Conservation (phyloP, 23 tunicate genomes). For the Trididemnum clinides region DNA sequence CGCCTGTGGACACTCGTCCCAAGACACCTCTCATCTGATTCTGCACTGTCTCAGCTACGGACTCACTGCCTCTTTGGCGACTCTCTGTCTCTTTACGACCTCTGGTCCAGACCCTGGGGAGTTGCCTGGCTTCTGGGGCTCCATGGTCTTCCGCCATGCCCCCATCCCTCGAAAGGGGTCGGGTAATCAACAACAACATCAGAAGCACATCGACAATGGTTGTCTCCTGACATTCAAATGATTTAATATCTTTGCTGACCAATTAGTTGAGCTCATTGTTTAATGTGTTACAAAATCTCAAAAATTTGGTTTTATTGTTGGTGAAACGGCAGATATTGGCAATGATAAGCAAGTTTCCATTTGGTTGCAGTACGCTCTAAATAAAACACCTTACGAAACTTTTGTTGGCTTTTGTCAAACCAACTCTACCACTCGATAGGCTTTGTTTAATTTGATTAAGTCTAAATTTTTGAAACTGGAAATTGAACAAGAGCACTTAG, state of each 20-base stretch:
- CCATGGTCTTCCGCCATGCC: no score
- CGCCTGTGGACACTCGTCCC: no score
- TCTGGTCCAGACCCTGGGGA: no score
- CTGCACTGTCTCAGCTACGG: no score
- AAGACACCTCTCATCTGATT: no score
- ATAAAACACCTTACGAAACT: neutral
- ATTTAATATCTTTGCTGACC: slow-evolving; percentile 6
- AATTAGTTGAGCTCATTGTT: neutral
- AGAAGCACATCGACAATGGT: neutral
- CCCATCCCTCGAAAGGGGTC: no score
- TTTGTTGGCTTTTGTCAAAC: slow-evolving; percentile 42
- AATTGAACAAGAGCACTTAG: neutral
- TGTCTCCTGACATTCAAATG: slow-evolving; percentile 10
- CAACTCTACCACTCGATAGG: neutral
- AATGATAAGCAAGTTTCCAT: slow-evolving; percentile 25
- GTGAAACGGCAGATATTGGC: slow-evolving; percentile 45
- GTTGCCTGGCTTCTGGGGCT: no score
- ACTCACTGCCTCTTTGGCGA: no score
- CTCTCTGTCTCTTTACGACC: no score
- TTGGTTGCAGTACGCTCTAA: neutral
- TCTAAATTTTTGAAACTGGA: neutral
- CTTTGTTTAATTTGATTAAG: neutral
- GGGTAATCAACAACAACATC: neutral
- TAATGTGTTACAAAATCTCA: neutral
- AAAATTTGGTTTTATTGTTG: slow-evolving; percentile 28